Evolutionary conservation across 1,140 invertebrate species (phyloP), one percentile per base, ranked within the genome.

Genomic region (Kradibia gibbosae): DNA sequence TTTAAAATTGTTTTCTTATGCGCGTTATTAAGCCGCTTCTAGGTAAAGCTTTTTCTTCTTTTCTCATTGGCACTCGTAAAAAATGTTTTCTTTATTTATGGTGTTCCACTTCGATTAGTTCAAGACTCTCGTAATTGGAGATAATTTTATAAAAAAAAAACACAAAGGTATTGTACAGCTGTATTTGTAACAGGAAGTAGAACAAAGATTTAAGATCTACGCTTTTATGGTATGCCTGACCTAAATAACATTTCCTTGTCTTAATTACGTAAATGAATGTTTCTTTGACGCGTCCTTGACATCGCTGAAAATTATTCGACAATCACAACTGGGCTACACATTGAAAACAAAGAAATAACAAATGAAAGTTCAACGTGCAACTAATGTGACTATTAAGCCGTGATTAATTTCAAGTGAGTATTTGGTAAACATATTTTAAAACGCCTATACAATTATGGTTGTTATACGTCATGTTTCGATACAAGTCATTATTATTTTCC

Each of bases 301-400:
- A 67, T 39, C 17, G 15, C n/a, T 39, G 11, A 22, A 7, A 22
- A 39, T 67, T 67, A 8, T 3, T 67, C 13, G 62, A 67, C 22
- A 67, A 39, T 67, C 25, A 8, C 22, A 20, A n/a, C 20, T 31
- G 0, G 20, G 34, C 39, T 67, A 5, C 15, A 7, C 39, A 39
- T 39, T 67, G 11, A 39, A 67, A 67, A 67, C 28, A 67, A 67
- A 22, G 62, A 39, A 67, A 17, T n/a, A 67, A 34, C 20, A 67
- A 25, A 22, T 39, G n/a, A 67, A 20, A 20, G 5, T 10, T 3
- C 36, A 62, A 62, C 20, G n/a, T 39, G 11, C 22, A 39, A 67
- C 62, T n/a, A 20, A 39, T 39, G 20, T n/a, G 20, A 34, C 62
- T 67, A n/a, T n/a, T 36, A 4, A 22, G n/a, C n/a, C 62, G 11